Conservation (phyloP, 2,888 invertebrate genomes). For the Steinernema carpocapsae region DNA sequence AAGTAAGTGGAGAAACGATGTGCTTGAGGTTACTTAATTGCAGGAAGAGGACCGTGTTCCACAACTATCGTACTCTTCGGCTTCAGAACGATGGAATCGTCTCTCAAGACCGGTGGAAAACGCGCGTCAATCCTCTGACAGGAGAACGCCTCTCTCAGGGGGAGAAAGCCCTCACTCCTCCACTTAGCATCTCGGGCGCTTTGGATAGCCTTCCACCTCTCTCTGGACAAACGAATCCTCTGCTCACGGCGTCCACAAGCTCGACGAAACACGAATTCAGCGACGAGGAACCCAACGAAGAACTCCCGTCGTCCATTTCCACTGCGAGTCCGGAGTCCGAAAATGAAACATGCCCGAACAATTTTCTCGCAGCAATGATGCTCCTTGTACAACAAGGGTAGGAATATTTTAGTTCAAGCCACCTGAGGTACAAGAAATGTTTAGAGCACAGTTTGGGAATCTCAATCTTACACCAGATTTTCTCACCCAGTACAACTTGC, state of each 20-base stretch:
- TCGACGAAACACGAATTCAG: background rate
- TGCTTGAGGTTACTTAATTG: background rate
- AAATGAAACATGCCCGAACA: background rate
- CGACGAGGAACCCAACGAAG: background rate
- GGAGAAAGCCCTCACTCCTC: constrained; percentile 10
- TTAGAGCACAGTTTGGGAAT: constrained; percentile 1
- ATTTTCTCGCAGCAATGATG: background rate
- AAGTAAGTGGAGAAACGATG: constrained; percentile 4
- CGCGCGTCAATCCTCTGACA: constrained; percentile 50
- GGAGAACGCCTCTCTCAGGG: constrained; percentile 35
- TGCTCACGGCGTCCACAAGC: background rate
- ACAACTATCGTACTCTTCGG: constrained; percentile 49
- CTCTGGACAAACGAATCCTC: background rate
- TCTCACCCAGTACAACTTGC: background rate
- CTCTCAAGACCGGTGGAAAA: constrained; percentile 50
- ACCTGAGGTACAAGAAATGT: background rate
- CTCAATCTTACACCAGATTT: background rate
- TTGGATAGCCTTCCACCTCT: constrained; percentile 13
- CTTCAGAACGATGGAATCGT: constrained; percentile 45
- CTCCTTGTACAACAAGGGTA: constrained; percentile 27
- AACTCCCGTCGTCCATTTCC: background rate
- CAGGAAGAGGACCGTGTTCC: constrained; percentile 48
- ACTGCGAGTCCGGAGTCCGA: background rate
- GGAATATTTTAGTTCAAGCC: background rate
- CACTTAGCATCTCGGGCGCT: background rate